Conservation (phyloP, 2,888 invertebrate genomes). For the Polymixis lichenea region DNA sequence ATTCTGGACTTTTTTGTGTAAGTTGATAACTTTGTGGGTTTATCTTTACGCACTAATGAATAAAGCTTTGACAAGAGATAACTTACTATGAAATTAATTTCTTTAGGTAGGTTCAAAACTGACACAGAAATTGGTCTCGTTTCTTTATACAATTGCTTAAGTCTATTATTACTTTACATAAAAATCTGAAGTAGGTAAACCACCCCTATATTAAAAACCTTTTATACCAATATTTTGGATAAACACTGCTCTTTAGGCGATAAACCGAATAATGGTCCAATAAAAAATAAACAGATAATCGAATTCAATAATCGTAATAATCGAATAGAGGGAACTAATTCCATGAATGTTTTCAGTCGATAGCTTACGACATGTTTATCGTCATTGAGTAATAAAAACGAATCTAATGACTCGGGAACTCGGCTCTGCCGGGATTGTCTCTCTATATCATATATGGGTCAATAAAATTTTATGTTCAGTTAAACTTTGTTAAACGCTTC, state of each 20-base stretch:
- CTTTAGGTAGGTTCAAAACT: not conserved
- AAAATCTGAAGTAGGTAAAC: conserved; percentile 4
- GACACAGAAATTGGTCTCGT: conserved; percentile 10
- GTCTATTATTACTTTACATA: not conserved
- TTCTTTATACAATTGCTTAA: conserved; percentile 1
- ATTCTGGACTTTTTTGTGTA: conserved; percentile 27
- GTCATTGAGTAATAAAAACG: conserved; percentile 89
- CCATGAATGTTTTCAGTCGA: conserved; percentile 89
- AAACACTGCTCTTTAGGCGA: conserved; percentile 39
- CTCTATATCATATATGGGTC: conserved; percentile 90
- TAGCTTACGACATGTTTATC: conserved; percentile 90
- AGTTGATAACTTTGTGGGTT: conserved; percentile 36
- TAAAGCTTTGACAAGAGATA: conserved; percentile 30
- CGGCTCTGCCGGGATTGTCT: conserved; percentile 84
- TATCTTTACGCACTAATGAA: conserved; percentile 38
- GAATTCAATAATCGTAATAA: conserved; percentile 85
- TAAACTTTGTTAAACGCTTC: conserved; percentile 88
- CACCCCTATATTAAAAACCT: conserved; percentile 36
- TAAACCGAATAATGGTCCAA: conserved; percentile 71
- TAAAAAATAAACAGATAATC: conserved; percentile 80
- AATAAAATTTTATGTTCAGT: conserved; percentile 90
- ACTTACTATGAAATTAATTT: conserved; percentile 21
- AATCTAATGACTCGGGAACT: conserved; percentile 89
- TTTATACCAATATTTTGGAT: conserved; percentile 30
- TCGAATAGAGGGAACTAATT: conserved; percentile 85